phyloP scores from a whole-genome alignment of 2,797 vertebrate genomes.

The Notolepis coatsorum region DNA sequence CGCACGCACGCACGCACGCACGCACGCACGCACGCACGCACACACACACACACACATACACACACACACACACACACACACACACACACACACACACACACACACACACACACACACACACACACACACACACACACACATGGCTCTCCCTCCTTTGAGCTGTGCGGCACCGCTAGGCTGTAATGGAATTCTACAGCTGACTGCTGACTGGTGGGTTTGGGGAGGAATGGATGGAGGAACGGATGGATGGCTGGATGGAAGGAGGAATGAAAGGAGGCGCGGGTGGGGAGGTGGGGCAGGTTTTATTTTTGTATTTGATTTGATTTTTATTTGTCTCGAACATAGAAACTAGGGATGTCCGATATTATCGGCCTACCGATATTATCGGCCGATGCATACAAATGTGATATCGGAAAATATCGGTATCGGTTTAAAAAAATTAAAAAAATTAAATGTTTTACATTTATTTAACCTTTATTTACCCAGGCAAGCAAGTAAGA shows the following conservation, averaged over 20 bases:
- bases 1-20: background rate
- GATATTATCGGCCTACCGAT: too few relatives aligned
- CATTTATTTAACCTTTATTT: too few relatives aligned
- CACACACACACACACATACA: background rate
- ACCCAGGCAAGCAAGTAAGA: too few relatives aligned
- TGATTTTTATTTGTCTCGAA: too few relatives aligned
- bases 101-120: background rate
- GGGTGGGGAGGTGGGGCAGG: constrained; percentile 48
- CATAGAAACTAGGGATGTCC: too few relatives aligned
- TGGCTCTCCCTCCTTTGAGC: constrained; percentile 53
- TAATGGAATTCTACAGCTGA: constrained; percentile 76
- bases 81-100: background rate
- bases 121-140: background rate
- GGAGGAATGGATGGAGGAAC: constrained; percentile 41
- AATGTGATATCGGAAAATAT: too few relatives aligned
- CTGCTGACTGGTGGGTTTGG: constrained; percentile 75
- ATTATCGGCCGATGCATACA: too few relatives aligned
- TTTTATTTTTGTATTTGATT: constrained; percentile 53
- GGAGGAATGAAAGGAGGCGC: constrained; percentile 53
- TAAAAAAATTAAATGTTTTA: too few relatives aligned
- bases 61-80: background rate
- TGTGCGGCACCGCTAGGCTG: constrained; percentile 75
- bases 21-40: background rate
- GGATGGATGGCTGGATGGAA: constrained; percentile 58
- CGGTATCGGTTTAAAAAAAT: too few relatives aligned